phyloP scores from a whole-genome alignment of 2,888 invertebrate species.

The Nysson spinosus region DNA sequence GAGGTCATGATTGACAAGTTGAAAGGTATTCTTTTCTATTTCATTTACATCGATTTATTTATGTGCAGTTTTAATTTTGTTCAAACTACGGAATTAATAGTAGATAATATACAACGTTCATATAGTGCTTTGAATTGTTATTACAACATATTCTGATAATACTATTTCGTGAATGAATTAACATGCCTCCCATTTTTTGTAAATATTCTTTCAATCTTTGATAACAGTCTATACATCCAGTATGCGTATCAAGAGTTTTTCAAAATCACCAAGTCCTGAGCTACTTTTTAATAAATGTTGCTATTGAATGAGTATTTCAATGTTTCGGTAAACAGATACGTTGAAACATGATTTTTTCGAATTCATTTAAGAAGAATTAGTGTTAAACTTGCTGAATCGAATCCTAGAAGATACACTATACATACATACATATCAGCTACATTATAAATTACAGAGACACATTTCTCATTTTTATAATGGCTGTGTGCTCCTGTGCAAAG shows the following conservation, averaged over 20 bases:
- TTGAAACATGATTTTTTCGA: conserved; percentile 2
- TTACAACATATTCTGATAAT: conserved; percentile 7
- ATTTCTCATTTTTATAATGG: conserved; percentile 61
- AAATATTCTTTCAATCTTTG: conserved; percentile 19
- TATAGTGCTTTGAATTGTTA: conserved; percentile 9
- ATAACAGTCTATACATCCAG: conserved; percentile 4
- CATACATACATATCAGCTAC: conserved; percentile 35
- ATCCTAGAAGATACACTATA: conserved; percentile 26
- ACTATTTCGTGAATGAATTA: conserved; percentile 27
- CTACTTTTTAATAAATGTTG: no score
- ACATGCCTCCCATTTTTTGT: conserved; percentile 17
- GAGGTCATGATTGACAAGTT: conserved; percentile 74
- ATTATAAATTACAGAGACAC: conserved; percentile 47
- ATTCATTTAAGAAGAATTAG: conserved; percentile 8
- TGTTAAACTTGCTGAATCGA: conserved; percentile 17
- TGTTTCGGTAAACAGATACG: conserved; percentile 7
- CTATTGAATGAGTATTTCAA: conserved; percentile 21
- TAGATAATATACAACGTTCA: conserved; percentile 14
- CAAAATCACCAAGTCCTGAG: conserved; percentile 10
- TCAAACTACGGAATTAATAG: conserved; percentile 8
- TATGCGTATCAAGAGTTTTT: conserved; percentile 20
- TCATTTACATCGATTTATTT: conserved; percentile 8
- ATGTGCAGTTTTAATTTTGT: neutral
- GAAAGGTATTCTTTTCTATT: conserved; percentile 66
- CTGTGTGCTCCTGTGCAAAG: conserved; percentile 68